Base-by-base conservation (phyloP, 2,113 vertebrate genomes). In the Casuarius casuarius region DNA sequence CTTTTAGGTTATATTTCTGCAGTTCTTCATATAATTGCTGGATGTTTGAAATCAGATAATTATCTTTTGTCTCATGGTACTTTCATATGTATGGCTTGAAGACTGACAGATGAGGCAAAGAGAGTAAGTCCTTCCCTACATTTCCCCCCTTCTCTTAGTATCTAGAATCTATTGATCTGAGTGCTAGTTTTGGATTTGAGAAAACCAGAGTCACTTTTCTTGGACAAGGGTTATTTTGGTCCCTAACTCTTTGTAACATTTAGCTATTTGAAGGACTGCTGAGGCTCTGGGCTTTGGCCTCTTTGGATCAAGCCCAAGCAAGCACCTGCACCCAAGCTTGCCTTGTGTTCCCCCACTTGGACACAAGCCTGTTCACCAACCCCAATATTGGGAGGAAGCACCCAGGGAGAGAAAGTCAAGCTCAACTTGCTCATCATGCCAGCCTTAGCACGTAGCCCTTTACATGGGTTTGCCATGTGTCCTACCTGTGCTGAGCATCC, bases 11-110 rank as follows among this genome's bases (percentile, higher is more conserved):
- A 0, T 75, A 7, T 94, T 95, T 92, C 76, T 83, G 29, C 67
- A 48, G 40, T 71, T 94, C 68, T 90, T 87, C n/a, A 22, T 56
- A 40, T 42, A 87, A 20, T 70, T 74, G 15, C 33, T 89, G 15
- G 16, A 33, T 91, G 44, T 80, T 62, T 90, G 84, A 79, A 89
- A 89, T 91, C 59, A 66, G 71, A 59, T 89, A 38, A 80, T 95
- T 90, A 14, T 78, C 48, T 92, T 59, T 48, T 58, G n/a, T 89
- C 46, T 52, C 10, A 5, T 33, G 6, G 26, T 88, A 22, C 48
- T 87, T 95, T 77, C 91, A 18, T 75, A 61, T 38, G 22, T 58
- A 31, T 23, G 9, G 8, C 29, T 68, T 67, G 51, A 95, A 90
- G 35, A 62, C 11, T 88, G 78, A 25, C 68, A 67, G 56, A 12